phyloP scores from a whole-genome alignment of 2,113 vertebrate genomes.

The Phrynosoma blainvillii region DNA sequence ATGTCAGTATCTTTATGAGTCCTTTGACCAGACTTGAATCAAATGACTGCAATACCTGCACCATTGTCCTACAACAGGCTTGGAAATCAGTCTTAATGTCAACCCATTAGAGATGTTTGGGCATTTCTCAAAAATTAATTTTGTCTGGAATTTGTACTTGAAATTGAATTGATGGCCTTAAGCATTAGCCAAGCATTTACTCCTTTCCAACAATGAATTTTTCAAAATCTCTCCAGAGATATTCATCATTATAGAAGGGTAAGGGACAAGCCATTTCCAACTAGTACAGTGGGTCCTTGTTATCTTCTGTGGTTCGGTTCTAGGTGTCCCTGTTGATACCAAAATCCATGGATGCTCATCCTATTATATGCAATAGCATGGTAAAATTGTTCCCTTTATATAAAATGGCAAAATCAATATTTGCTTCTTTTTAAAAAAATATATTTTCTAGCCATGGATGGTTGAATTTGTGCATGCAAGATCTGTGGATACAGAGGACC shows the following conservation, averaged over 20 bases:
- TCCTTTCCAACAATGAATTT: not conserved
- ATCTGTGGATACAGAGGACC: too few relatives aligned
- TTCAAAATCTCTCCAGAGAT: not conserved
- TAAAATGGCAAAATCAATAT: too few relatives aligned
- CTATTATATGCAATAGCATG: too few relatives aligned
- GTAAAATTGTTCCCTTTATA: too few relatives aligned
- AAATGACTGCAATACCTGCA: fast-evolving
- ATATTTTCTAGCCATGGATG: too few relatives aligned
- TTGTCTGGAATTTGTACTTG: not conserved
- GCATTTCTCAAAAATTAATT: not conserved
- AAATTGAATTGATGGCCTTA: not conserved
- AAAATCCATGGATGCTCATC: too few relatives aligned
- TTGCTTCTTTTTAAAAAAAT: too few relatives aligned
- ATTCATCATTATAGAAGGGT: not conserved
- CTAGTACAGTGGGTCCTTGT: too few relatives aligned
- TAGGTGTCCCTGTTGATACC: too few relatives aligned
- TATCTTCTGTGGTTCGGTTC: too few relatives aligned
- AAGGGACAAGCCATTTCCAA: too few relatives aligned
- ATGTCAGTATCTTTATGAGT: conserved; percentile 11
- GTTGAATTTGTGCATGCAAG: too few relatives aligned
- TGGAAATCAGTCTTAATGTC: not conserved
- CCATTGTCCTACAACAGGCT: not conserved
- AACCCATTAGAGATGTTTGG: not conserved
- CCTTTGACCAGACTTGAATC: not conserved
- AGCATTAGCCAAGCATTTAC: not conserved